Evolutionary conservation across 2,888 invertebrate species (phyloP), one percentile per base, ranked within the genome.

Genomic region (Chironomus riparius): DNA sequence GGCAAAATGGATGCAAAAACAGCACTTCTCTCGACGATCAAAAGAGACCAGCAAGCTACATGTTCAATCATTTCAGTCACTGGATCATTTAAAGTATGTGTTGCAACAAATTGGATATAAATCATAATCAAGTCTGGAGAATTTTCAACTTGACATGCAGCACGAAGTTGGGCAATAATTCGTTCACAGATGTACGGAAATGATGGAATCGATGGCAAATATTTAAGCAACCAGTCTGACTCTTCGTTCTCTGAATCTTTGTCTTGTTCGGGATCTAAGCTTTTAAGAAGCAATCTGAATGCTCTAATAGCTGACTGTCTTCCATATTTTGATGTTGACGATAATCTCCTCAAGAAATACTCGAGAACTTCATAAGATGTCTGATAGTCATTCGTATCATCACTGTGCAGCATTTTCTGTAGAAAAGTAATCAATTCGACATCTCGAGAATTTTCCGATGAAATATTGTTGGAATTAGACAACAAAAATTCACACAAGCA

Each of bases 401-500:
- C 86, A 79, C 82, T 83, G 12, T 68, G 74, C 78, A 88, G 83
- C 10, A 88, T 85, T 78, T 87, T 86, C 0, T 87, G 83, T 78
- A 89, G 82, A 80, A 88, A 89, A 21, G 85, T 85, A 71, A 88
- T 84, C 78, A 95, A 85, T 83, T 95, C 94, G 6, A 85, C 85
- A 80, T 92, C 90, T 78, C 92, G 91, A 47, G 80, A 81, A 75
- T 84, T 84, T 76, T 92, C 91, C n/a, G 89, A 86, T 80, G 90
- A 89, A 79, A 91, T 90, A 77, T 88, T 87, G 2, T 87, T 86
- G 0, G 88, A 85, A 76, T 88, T 88, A 77, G 90, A 89, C 2
- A 97, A 87, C 70, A 98, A 87, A 85, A 97, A 97, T 86, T 98
- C 98, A 86, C 98, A 98, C 70, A 98, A 87, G 82, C 97, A 98